Conservation (phyloP, 2,113 vertebrate genomes). For the Deroptyus accipitrinus region DNA sequence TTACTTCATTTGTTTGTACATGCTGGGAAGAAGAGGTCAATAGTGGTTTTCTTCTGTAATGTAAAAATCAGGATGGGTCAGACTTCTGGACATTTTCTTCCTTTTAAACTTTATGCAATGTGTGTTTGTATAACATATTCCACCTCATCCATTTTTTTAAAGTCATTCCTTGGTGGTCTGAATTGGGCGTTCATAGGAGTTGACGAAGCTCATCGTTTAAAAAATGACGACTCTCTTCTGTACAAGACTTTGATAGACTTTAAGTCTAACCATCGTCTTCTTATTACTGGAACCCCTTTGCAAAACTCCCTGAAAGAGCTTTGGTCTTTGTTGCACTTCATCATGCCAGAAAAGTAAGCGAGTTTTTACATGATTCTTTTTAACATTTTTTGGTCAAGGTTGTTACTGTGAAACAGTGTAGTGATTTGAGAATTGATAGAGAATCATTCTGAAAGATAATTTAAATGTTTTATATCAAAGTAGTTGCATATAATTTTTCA, state of each 20-base stretch:
- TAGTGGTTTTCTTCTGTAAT: not conserved
- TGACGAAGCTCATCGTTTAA: slow-evolving; percentile 96
- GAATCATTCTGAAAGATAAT: not conserved
- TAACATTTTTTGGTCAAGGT: not conserved
- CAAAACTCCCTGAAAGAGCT: slow-evolving; percentile 99
- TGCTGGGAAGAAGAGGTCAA: not conserved
- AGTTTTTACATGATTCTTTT: not conserved
- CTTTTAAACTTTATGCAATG: not conserved
- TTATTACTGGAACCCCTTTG: slow-evolving; percentile 96
- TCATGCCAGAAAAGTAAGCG: slow-evolving; percentile 98
- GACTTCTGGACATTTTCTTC: not conserved
- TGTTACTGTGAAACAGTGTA: not conserved
- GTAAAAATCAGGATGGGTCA: not conserved
- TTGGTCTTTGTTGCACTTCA: slow-evolving; percentile 98
- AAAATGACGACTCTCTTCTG: slow-evolving; percentile 96
- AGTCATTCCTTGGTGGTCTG: slow-evolving; percentile 94
- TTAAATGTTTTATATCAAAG: not conserved
- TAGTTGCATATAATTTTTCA: not conserved
- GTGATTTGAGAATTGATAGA: not conserved
- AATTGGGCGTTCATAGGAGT: slow-evolving; percentile 97
- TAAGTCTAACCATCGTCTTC: slow-evolving; percentile 95
- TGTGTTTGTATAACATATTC: not conserved
- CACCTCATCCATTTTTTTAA: not conserved
- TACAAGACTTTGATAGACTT: slow-evolving; percentile 99
- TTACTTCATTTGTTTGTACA: not conserved